Evolutionary conservation across 2,797 vertebrate genomes (phyloP), one percentile per base, ranked within the genome.

Genomic region (Pantherophis vulpinus): DNA sequence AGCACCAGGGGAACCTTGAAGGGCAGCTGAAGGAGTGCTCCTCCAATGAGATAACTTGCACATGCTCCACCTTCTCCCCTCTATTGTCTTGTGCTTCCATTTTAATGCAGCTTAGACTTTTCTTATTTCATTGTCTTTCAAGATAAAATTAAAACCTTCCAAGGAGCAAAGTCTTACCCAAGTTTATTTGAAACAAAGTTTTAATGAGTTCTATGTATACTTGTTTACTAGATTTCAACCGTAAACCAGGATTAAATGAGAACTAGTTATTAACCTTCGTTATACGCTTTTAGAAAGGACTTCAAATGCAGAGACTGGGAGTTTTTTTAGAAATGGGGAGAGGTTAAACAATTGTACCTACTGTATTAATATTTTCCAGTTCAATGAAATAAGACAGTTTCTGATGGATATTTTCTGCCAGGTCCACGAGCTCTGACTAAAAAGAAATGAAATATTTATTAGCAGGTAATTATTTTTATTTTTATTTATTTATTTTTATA

Each of bases 331-430:
- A 47, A 0, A 83, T 25, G 74, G 20, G 25, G 20, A 12, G 37
- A 25, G 4, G 74, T 20, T 47, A 47, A 47, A 5, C 92, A 94
- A 87, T 87, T 18, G 2, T 93, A 96, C 98, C 93, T 98, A 99
- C 99, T 95, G 99, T 98, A 96, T 98, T 99, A 95, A 99, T 99
- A 96, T 98, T 99, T 97, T 99, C 99, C 95, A 99, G 96, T 95
- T 99, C 99, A 90, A 99, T 99, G 97, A 99, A 99, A 96, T 99
- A 99, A 1, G 99, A 99, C 90, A 99, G 98, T 95, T 99, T 99
- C 97, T 99, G 99, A 96, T 99, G 99, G 95, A 99, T 99, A 97
- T 98, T 99, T 97, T 99, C 99, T 90, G 99, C 99, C 96, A 99
- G 96, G 95, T 99, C 98, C 95, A 99, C 99, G 87, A 99, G 98